Conservation (phyloP, 2,888 invertebrate species). For the Eilema caniola region DNA sequence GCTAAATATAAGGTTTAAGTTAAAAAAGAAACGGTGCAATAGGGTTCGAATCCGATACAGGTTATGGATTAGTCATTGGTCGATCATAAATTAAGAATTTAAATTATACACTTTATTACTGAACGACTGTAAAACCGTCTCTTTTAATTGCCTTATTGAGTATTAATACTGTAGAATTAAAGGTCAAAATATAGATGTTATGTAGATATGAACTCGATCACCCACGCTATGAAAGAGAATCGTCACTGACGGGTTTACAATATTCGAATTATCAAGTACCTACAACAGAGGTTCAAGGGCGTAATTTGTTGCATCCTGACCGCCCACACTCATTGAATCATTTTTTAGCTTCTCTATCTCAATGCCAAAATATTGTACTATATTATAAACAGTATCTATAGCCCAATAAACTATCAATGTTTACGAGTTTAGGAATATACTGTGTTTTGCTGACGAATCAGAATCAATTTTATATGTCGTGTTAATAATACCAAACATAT, state of each 20-base stretch:
- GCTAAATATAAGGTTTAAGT: too few species aligned
- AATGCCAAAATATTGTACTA: conserved; percentile 64
- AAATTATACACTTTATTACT: background rate
- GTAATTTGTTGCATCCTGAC: conserved; percentile 76
- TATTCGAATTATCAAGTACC: conserved; percentile 48
- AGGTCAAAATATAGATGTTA: background rate
- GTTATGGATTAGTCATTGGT: background rate
- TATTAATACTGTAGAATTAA: background rate
- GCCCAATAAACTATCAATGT: background rate
- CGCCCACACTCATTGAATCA: conserved; percentile 78
- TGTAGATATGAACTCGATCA: conserved; percentile 48
- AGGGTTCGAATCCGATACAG: background rate
- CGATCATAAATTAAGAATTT: background rate
- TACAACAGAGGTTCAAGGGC: conserved; percentile 75
- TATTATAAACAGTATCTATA: background rate
- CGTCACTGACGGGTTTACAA: conserved; percentile 55
- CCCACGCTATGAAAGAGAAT: conserved; percentile 60
- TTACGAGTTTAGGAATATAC: background rate
- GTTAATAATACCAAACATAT: background rate
- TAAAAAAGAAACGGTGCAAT: too few species aligned
- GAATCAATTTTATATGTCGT: background rate
- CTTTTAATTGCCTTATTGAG: background rate
- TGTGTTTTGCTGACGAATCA: background rate
- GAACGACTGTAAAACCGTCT: background rate
- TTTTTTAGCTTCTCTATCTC: conserved; percentile 67